phyloP scores from a whole-genome alignment of 2,113 vertebrate genomes.

The Cyphomyrus discorhynchus region DNA sequence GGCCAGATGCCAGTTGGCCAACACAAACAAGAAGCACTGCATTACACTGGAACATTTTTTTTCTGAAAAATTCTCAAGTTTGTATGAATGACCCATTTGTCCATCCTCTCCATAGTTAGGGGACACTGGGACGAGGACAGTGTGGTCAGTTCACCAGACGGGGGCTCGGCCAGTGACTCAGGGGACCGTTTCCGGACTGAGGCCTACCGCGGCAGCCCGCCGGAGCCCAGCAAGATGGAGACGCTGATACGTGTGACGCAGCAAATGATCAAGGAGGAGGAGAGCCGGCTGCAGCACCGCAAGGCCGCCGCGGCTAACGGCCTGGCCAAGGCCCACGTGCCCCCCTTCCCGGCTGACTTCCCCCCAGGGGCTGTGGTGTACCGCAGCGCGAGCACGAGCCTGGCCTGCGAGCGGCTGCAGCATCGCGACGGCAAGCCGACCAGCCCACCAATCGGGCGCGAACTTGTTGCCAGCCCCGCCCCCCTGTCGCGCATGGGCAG shows the following conservation, averaged over 20 bases:
- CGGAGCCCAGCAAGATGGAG: slow-evolving; percentile 90
- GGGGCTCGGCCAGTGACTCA: slow-evolving; percentile 87
- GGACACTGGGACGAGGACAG: slow-evolving; percentile 94
- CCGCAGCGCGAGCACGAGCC: slow-evolving; percentile 57
- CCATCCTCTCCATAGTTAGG: slow-evolving; percentile 64
- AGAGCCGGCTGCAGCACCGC: slow-evolving; percentile 73
- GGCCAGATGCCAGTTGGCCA: too few species aligned
- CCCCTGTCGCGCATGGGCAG: slow-evolving; percentile 80
- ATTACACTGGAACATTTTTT: background rate
- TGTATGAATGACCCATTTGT: background rate
- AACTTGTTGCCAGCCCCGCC: slow-evolving; percentile 75
- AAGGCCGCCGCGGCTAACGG: slow-evolving; percentile 75
- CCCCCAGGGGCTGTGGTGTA: slow-evolving; percentile 68
- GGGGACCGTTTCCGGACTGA: slow-evolving; percentile 77
- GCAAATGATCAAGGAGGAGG: slow-evolving; percentile 98
- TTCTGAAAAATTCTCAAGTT: background rate
- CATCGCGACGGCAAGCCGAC: slow-evolving; percentile 62
- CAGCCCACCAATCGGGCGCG: slow-evolving; percentile 64
- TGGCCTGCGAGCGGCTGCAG: slow-evolving; percentile 70
- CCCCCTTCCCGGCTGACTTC: slow-evolving; percentile 72
- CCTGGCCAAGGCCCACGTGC: slow-evolving; percentile 69
- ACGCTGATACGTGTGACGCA: slow-evolving; percentile 92
- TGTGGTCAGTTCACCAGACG: slow-evolving; percentile 85
- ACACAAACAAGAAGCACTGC: background rate
- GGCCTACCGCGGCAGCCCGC: slow-evolving; percentile 74